Conservation (phyloP, 1,140 invertebrate species). For the Lepidotrigona ventralis region DNA sequence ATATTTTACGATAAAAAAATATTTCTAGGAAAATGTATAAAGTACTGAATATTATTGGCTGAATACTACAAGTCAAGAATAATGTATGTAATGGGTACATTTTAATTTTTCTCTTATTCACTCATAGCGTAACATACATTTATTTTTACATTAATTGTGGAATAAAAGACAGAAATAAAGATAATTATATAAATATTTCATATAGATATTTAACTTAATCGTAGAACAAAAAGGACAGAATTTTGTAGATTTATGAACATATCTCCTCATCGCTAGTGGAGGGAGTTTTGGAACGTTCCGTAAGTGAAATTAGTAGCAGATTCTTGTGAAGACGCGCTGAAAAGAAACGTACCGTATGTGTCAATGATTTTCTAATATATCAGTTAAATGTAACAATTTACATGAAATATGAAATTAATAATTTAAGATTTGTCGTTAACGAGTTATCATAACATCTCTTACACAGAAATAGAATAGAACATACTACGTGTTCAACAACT, state of each 20-base stretch:
- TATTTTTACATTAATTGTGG: background rate
- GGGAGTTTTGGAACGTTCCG: slow-evolving; percentile 38
- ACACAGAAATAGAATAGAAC: slow-evolving; percentile 8
- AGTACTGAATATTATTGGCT: background rate
- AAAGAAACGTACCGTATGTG: slow-evolving; percentile 51
- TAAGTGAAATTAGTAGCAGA: slow-evolving; percentile 48
- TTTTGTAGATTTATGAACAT: slow-evolving; percentile 35
- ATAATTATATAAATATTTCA: background rate
- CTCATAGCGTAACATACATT: too few species aligned
- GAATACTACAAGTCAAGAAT: background rate
- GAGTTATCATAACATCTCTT: background rate
- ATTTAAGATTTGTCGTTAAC: slow-evolving; percentile 8
- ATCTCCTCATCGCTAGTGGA: background rate
- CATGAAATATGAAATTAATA: slow-evolving; percentile 35
- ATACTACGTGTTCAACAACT: slow-evolving; percentile 27
- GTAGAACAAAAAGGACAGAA: background rate
- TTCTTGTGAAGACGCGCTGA: slow-evolving; percentile 47
- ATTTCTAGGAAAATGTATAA: background rate
- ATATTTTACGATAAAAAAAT: background rate
- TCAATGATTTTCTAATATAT: slow-evolving; percentile 15
- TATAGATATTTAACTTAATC: background rate
- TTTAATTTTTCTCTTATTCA: background rate
- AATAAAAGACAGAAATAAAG: background rate
- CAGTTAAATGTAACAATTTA: slow-evolving; percentile 4
- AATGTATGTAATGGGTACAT: background rate